These are phyloP conservation scores for Phyto melanocephala DNA, from an alignment of 2,888 invertebrate species.

Conservation along the genomic window DNA sequence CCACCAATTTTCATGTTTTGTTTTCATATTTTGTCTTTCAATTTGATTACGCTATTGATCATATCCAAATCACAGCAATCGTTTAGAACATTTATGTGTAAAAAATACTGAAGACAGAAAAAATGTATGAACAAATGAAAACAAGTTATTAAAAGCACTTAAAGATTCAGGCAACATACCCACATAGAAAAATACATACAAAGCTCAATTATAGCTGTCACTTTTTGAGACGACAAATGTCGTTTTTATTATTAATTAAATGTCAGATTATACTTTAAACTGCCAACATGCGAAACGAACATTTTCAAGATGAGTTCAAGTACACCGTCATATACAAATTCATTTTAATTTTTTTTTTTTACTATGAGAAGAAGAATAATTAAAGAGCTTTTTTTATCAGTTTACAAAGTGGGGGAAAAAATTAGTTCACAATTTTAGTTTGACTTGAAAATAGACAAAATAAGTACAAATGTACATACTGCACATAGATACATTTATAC, in stretches of 20 bases:
- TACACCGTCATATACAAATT: too few species aligned
- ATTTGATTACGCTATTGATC: conserved; percentile 30
- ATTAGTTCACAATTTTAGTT: background rate
- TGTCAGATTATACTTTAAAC: conserved; percentile 72
- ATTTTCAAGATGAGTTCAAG: background rate
- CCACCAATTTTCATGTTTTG: background rate
- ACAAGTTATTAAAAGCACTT: conserved; percentile 39
- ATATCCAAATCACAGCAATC: conserved; percentile 28
- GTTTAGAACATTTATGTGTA: conserved; percentile 3
- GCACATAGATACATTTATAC: too few species aligned
- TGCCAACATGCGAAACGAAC: conserved; percentile 42
- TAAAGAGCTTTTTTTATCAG: background rate
- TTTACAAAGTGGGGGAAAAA: background rate
- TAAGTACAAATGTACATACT: too few species aligned
- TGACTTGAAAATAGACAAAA: background rate
- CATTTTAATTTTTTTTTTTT: too few species aligned
- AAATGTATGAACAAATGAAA: background rate
- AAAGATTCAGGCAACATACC: background rate
- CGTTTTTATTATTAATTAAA: conserved; percentile 77
- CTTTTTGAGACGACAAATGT: conserved; percentile 72
- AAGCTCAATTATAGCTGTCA: conserved; percentile 76
- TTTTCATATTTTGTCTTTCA: background rate
- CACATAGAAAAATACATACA: conserved; percentile 58
- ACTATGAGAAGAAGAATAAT: too few species aligned
- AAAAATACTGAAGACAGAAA: background rate